Conservation (phyloP, 1,140 invertebrate genomes). For the Drosophila eugracilis region DNA sequence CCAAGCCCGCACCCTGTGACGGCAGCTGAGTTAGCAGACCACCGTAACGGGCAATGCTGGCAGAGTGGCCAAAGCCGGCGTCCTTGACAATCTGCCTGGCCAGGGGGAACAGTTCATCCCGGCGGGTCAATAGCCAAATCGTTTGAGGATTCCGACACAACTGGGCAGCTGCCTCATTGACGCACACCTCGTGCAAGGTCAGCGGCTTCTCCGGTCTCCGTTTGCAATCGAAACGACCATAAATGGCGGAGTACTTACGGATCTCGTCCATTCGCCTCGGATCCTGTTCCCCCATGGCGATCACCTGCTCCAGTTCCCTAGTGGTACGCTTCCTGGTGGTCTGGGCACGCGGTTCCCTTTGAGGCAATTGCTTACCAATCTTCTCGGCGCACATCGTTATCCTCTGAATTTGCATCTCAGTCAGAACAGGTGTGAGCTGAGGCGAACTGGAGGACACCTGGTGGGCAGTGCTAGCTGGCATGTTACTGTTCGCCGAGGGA, state of each 20-base stretch:
- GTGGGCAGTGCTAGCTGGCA: slow-evolving; percentile 52
- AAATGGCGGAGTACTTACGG: slow-evolving; percentile 97
- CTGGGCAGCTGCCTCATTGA: slow-evolving; percentile 98
- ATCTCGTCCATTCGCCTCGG: slow-evolving; percentile 96
- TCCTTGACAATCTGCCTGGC: slow-evolving; percentile 97
- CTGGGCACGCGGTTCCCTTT: slow-evolving; percentile 94
- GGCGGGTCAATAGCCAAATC: slow-evolving; percentile 92
- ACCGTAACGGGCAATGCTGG: slow-evolving; percentile 79
- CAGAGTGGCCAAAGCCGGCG: slow-evolving; percentile 90
- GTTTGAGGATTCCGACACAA: slow-evolving; percentile 89
- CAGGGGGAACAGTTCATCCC: slow-evolving; percentile 97
- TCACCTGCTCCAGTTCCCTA: slow-evolving; percentile 95
- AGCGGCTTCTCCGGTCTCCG: slow-evolving; percentile 97
- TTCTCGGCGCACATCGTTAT: slow-evolving; percentile 92
- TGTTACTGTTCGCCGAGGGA: slow-evolving; percentile 10
- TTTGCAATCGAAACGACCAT: slow-evolving; percentile 98
- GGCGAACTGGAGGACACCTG: slow-evolving; percentile 85
- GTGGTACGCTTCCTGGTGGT: slow-evolving; percentile 97
- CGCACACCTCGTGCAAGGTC: slow-evolving; percentile 96
- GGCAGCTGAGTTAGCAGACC: slow-evolving; percentile 68
- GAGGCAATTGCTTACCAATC: slow-evolving; percentile 92
- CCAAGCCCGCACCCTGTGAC: slow-evolving; percentile 18
- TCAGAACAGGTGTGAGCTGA: slow-evolving; percentile 90
- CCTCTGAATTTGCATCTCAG: slow-evolving; percentile 93
- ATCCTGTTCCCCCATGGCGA: slow-evolving; percentile 95